Evolutionary conservation across 37 sponge, comb jelly and placozoan species (phyloP), one percentile per base, ranked within the genome.

Genomic region (Spongilla lacustris): DNA sequence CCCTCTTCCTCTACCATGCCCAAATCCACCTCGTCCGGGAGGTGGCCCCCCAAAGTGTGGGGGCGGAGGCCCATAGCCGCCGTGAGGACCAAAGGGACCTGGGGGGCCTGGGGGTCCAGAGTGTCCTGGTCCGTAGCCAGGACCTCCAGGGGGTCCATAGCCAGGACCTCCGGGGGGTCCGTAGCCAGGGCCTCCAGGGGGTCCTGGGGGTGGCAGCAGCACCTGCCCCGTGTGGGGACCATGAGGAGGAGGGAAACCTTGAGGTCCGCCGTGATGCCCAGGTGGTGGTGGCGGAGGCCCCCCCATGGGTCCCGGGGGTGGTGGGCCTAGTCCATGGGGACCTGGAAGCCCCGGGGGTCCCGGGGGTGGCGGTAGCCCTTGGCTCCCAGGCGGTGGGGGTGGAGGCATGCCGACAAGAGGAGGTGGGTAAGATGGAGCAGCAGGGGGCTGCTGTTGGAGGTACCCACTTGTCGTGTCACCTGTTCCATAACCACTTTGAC

Each of bases 181-280:
- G 11, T 28, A 69, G 28, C 25, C 25, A 5, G 27, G 27, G 11
- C 25, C 32, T 73, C 73, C 73, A 69, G 27, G 46, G 23, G 35
- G 58, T 17, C 50, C 79, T n/a, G 79, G 71, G 66, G 75, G 81
- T 0, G 74, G 87, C 5, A 67, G 74, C 46, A 70, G 3, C 71
- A 70, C 71, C 9, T 28, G 28, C 5, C 71, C 71, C 26, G 9
- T 70, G 71, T 29, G 71, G 71, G 71, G 71, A 9, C 71, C 28
- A 29, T 25, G 71, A 70, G 71, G 71, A 70, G 71, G 46, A 8
- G 46, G 46, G 8, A 46, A 46, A 46, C 46, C 46, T 10, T 46
- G 46, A 8, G 46, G 46, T 46, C 46, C 46, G 8, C 46, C 8
- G 46, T 46, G 46, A 46, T 46, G n/a, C n/a, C n/a, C n/a, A n/a